Conservation (phyloP, 2,113 vertebrate species). For the Epinephelus moara region DNA sequence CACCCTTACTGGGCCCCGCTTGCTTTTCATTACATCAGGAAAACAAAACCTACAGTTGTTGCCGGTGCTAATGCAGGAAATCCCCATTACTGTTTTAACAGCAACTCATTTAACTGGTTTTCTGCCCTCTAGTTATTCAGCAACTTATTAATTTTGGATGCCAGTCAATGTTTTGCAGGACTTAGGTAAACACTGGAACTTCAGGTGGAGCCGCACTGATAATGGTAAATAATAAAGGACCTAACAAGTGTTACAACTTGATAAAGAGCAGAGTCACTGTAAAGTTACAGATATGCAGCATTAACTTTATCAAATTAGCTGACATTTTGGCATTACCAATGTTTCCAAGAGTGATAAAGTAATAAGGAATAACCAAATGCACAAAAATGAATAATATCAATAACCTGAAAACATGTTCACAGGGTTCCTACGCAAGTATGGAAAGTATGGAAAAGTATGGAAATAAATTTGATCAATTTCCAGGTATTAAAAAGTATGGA, state of each 20-base stretch:
- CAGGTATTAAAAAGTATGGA: too few species aligned
- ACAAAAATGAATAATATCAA: neutral
- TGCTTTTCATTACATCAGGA: conserved; percentile 11
- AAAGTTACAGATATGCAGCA: neutral
- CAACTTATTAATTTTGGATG: neutral
- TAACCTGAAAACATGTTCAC: neutral
- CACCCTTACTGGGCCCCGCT: conserved; percentile 42
- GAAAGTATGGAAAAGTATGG: too few species aligned
- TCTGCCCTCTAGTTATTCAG: neutral
- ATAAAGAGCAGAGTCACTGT: neutral
- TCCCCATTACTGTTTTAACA: neutral
- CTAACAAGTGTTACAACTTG: neutral
- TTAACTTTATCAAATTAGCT: neutral
- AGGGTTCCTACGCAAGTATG: too few species aligned
- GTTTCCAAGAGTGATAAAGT: neutral
- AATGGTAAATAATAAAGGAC: neutral
- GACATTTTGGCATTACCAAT: neutral
- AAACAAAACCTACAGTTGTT: conserved; percentile 71
- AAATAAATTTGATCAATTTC: too few species aligned
- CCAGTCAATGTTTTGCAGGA: conserved; percentile 4
- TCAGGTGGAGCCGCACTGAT: neutral
- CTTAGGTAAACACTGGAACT: too few species aligned
- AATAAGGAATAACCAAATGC: neutral
- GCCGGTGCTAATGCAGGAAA: neutral
- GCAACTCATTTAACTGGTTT: neutral